phyloP scores from a whole-genome alignment of 2,113 vertebrate species.

The Odobenus rosmarus region DNA sequence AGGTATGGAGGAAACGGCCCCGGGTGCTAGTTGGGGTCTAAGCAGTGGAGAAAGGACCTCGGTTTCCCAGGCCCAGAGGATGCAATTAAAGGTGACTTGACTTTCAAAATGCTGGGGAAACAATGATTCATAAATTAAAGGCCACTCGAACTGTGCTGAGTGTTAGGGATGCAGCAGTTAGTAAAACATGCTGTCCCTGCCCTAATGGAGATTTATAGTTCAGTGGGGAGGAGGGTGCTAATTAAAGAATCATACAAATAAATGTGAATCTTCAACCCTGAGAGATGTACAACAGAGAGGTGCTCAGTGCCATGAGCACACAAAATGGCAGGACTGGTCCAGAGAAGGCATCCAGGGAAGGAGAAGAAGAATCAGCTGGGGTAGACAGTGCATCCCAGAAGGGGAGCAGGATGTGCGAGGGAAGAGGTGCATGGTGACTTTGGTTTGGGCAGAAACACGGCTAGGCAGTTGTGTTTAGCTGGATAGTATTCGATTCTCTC shows the following conservation, averaged over 20 bases:
- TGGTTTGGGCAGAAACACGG: not conserved
- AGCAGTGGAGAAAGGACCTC: not conserved
- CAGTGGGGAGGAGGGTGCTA: not conserved
- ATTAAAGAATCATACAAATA: not conserved
- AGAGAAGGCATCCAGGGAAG: fast-evolving
- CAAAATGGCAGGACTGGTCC: fast-evolving
- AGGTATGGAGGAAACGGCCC: not conserved
- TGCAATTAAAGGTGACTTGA: not conserved
- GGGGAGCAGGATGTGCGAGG: too few species aligned
- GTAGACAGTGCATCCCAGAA: not conserved
- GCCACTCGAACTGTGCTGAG: not conserved
- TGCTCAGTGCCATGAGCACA: fast-evolving
- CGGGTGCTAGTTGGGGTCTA: not conserved
- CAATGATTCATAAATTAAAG: not conserved
- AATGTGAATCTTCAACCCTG: not conserved
- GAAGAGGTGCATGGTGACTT: not conserved
- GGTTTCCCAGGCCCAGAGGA: not conserved
- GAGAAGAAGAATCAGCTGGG: too few species aligned
- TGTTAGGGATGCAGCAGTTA: not conserved
- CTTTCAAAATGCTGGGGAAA: not conserved
- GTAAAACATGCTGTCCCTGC: not conserved
- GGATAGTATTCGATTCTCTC: not conserved
- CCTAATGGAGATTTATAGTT: not conserved
- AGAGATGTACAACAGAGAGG: not conserved
- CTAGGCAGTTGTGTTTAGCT: not conserved